Conservation (phyloP, 2,113 vertebrate genomes). For the Isichthys henryi region DNA sequence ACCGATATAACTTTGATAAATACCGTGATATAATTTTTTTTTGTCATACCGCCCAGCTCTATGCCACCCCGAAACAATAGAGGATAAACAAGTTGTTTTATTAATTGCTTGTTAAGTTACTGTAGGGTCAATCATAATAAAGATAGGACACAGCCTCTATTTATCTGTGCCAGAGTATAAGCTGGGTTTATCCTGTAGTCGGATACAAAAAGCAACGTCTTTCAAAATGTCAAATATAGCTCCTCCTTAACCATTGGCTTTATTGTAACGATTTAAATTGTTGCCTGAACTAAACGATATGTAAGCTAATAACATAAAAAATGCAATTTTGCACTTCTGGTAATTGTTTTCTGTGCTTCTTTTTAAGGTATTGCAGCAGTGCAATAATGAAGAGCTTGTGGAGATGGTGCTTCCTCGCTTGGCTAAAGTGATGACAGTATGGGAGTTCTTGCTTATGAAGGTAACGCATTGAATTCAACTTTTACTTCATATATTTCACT, state of each 20-base stretch:
- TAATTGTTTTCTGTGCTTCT: conserved; percentile 7
- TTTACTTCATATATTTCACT: neutral
- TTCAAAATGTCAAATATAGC: neutral
- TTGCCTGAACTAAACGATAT: neutral
- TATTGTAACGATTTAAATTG: neutral
- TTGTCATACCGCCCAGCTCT: too few relatives aligned
- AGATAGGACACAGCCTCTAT: too few relatives aligned
- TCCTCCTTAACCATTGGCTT: neutral
- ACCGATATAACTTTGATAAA: too few relatives aligned
- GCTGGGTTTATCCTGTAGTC: too few relatives aligned
- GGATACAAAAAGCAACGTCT: neutral
- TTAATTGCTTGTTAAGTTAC: too few relatives aligned
- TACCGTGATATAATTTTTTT: too few relatives aligned
- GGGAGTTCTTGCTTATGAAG: conserved; percentile 87
- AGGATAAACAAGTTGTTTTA: too few relatives aligned
- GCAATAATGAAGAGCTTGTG: conserved; percentile 78
- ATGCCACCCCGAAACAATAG: too few relatives aligned
- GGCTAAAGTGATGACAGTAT: conserved; percentile 74
- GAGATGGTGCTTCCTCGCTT: conserved; percentile 78
- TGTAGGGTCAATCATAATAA: too few relatives aligned
- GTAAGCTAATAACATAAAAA: neutral
- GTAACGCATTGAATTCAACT: conserved; percentile 42
- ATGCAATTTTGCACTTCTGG: too few relatives aligned
- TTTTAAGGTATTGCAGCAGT: conserved; percentile 72
- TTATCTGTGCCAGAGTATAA: too few relatives aligned